These are phyloP conservation scores for Bombus vancouverensis DNA, from an alignment of 1,140 invertebrate genomes.

Conservation along the genomic window DNA sequence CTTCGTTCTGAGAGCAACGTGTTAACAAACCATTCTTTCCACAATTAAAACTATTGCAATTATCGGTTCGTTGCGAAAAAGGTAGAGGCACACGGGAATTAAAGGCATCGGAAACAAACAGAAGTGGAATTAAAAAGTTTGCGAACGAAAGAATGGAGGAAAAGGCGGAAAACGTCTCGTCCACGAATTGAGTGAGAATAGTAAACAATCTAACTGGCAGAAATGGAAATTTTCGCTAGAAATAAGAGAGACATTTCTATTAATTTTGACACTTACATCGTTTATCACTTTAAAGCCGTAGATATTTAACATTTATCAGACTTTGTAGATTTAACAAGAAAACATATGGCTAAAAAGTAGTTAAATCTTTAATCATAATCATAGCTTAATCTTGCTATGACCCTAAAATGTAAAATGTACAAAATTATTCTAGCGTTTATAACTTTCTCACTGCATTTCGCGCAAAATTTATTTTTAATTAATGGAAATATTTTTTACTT, in stretches of 20 bases:
- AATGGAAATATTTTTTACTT: background rate
- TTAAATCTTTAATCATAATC: too few relatives aligned
- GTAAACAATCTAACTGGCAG: background rate
- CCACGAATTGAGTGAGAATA: background rate
- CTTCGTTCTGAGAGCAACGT: background rate
- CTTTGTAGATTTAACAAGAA: too few relatives aligned
- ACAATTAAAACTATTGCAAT: constrained; percentile 27
- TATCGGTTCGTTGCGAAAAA: background rate
- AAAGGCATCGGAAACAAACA: background rate
- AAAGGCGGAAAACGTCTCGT: background rate
- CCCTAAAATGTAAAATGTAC: too few relatives aligned
- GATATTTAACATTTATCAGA: background rate
- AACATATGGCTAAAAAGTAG: too few relatives aligned
- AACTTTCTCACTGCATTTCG: background rate
- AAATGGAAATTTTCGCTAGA: background rate
- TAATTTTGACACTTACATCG: background rate
- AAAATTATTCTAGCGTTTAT: too few relatives aligned
- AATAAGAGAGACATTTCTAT: background rate
- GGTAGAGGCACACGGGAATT: background rate
- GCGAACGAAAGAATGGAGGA: too few relatives aligned
- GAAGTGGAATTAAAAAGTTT: constrained; percentile 22
- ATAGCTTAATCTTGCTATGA: too few relatives aligned
- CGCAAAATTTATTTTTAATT: background rate
- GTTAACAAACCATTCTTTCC: background rate
- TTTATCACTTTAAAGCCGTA: too few relatives aligned